Evolutionary conservation across 1,140 invertebrate genomes (phyloP), one percentile per base, ranked within the genome.

Genomic region (Lordiphosa stackelbergi): DNA sequence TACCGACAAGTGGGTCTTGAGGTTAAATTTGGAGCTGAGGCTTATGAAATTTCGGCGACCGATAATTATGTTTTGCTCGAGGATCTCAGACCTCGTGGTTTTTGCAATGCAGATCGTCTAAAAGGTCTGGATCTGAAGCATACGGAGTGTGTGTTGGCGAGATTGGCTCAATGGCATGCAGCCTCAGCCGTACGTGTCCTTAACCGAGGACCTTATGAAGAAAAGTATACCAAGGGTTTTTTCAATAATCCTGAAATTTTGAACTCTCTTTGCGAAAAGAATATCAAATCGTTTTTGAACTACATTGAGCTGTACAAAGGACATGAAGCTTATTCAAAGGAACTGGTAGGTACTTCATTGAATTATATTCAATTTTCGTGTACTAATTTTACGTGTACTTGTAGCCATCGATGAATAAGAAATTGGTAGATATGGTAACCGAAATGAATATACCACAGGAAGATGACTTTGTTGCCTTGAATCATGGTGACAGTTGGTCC

Each of bases 391-490:
- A n/a, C 8, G 28, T 8, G 1, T 54, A 5, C 12, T 35, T 38
- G 8, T 24, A 73, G 55, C 28, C 41, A 0, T 37, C 52, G 24
- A 54, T 64, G 9, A 28, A 64, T 1, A 47, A 59, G 3, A 66
- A 65, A 45, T 9, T 70, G 2, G 41, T 64, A 5, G 22, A 71
- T 2, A 24, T 66, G 0, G 42, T 34, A 0, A 36, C 48, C 8
- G 28, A 69, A 1, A 3, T 66, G 16, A 58, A 46, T 9, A 8
- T 22, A 2, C 42, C 47, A 0, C 63, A 90, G 28, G 53, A 85
- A 0, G 88, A 90, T 10, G 89, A 90, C n/a, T 91, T 92, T 55
- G 89, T 90, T 64, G 91, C 91, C 0, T 77, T 93, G 8, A 91
- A 90, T 68, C 92, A 93, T 41, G 92, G 91, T 2, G 92, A 93